Base-by-base conservation (phyloP, 2,113 vertebrate species). In the Oxyruncus cristatus region DNA sequence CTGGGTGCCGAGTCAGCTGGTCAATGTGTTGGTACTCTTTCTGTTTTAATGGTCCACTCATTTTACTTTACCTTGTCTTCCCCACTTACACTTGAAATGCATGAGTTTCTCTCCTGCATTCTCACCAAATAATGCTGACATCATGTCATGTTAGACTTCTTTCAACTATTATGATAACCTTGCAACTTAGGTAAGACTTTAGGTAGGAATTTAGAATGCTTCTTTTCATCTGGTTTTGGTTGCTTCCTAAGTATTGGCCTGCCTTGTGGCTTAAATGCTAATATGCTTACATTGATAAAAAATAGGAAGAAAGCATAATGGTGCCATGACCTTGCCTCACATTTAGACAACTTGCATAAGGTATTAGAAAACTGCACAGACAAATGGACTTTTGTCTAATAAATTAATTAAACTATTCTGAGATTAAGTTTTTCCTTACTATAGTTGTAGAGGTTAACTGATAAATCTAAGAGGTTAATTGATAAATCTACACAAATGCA, bases 361-460 rank as follows among this genome's bases (percentile, higher is more conserved):
- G 28, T 61, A 56, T 32, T 59, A 76, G 46, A 91, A 90, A 92
- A 90, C 12, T 30, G 47, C 28, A 80, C 17, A 73, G 28, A 58
- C 7, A 85, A 81, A 22, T 59, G 14, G 35, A 71, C 23, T 50
- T 89, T 35, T 74, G 37, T 83, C 55, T 70, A 73, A 91, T 74
- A 56, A 50, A 84, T 94, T 94, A 88, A 93, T 95, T 92, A 95
- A 67, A 76, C 15, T 42, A 23, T 88, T 93, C 63, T 8, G 37
- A 93, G 37, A 39, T 94, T 93, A 88, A 83, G 47, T 78, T 82
- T 61, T 41, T 95, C 44, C 56, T 78, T 88, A 81, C 44, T 95
- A 47, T 86, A 92, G 91, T 95, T 91, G 27, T 92, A 37, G 50
- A 93, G 91, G 66, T 95, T 96, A 97, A 95, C 52, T 94, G 93